A percentile compares a stretch with the other conserved stretches of the same genome.
phyloP scores from a whole-genome alignment of 2,113 vertebrate species.

The Nicator chloris region DNA sequence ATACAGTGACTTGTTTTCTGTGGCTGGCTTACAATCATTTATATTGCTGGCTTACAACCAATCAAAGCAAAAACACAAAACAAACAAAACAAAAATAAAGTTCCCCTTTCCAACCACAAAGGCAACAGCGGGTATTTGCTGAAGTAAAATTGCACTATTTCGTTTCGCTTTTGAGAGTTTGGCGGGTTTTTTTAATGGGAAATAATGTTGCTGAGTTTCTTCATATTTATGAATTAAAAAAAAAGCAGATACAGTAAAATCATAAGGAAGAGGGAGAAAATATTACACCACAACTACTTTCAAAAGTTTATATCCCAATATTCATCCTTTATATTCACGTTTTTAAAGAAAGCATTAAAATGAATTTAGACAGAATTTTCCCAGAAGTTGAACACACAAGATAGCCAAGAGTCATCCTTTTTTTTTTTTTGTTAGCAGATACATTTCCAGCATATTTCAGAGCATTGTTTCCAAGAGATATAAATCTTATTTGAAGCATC shows the following conservation, averaged over 20 bases:
- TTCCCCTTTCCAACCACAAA: neutral
- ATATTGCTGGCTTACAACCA: slow-evolving; percentile 12
- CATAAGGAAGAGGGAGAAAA: neutral
- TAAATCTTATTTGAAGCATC: neutral
- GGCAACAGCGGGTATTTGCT: neutral
- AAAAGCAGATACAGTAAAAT: neutral
- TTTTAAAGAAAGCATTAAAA: neutral
- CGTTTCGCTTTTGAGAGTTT: neutral
- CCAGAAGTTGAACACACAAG: neutral
- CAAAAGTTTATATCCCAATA: neutral
- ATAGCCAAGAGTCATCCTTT: neutral
- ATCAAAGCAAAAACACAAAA: slow-evolving; percentile 32
- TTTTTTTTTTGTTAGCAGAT: neutral
- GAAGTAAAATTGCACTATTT: neutral
- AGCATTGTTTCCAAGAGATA: neutral
- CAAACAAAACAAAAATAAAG: neutral
- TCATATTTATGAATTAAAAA: neutral
- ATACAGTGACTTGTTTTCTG: slow-evolving; percentile 22
- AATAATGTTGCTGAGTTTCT: neutral
- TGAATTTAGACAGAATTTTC: neutral
- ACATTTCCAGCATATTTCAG: neutral
- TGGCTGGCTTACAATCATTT: slow-evolving; percentile 12
- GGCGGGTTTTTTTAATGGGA: neutral
- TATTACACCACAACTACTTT: neutral
- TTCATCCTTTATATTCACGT: neutral